Conservation (phyloP, 1,140 invertebrate species). For the Drosophila sp. region DNA sequence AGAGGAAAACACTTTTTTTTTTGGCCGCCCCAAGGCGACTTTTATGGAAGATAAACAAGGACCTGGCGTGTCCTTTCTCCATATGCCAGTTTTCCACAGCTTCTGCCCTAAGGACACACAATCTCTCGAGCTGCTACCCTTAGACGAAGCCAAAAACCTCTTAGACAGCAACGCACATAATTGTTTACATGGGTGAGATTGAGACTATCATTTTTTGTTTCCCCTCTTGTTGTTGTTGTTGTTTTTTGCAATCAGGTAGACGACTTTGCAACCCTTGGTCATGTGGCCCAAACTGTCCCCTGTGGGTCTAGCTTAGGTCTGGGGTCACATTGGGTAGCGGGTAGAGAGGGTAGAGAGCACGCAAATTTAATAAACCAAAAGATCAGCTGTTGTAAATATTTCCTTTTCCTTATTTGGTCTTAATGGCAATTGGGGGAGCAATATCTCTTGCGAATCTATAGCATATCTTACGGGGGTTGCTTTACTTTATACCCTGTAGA, state of each 20-base stretch:
- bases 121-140: constrained; percentile 48
- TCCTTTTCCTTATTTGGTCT: constrained; percentile 17
- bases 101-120: constrained; percentile 26
- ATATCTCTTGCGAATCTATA: constrained; percentile 61
- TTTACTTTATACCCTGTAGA: background rate
- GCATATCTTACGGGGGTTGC: constrained; percentile 51
- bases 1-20: background rate
- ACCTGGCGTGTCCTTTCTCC: constrained; percentile 6
- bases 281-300: constrained; percentile 59
- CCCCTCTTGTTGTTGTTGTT: constrained; percentile 7
- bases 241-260: constrained; percentile 66
- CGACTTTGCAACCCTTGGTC: constrained; percentile 49
- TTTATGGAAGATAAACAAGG: constrained; percentile 55
- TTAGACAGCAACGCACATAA: constrained; percentile 55
- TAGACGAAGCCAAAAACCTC: constrained; percentile 31
- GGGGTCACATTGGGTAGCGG: background rate
- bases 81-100: constrained; percentile 54
- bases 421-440: constrained; percentile 68
- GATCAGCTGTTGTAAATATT: constrained; percentile 73
- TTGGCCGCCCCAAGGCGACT: constrained; percentile 32
- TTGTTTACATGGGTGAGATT: constrained; percentile 66
- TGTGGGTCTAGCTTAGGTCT: constrained; percentile 37
- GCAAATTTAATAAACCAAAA: constrained; percentile 68
- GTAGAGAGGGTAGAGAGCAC: constrained; percentile 48
- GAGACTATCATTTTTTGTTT: constrained; percentile 28